Base-by-base conservation (phyloP, 1,140 invertebrate genomes). In the Euwallacea fornicatus region DNA sequence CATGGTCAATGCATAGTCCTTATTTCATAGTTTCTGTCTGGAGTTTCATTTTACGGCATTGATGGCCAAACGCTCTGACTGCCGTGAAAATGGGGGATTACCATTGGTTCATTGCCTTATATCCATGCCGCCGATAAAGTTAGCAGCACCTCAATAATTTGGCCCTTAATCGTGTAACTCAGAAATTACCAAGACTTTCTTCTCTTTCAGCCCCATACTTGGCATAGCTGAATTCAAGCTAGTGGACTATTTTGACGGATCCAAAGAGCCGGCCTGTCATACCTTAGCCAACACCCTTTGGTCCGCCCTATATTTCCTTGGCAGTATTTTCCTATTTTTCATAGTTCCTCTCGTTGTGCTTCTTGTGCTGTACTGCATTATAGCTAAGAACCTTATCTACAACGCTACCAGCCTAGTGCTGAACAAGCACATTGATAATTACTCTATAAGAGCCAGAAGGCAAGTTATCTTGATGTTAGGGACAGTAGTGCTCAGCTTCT, bases 401-500 rank as follows among this genome's bases (percentile, higher is more conserved):
- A 87, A 89, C 59, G 85, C 86, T 7, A 85, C 85, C 66, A 87
- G 84, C 68, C 81, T 88, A 50, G 85, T 86, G 42, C 80, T 86
- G 78, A 85, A 86, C 74, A 87, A 86, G 76, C 85, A 85, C 74
- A 84, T 85, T 60, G 87, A 89, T 74, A 84, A 84, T 21, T 87
- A 88, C 76, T 86, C 86, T 7, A 82, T 84, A 2, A 82, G 87
- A 75, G 88, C 88, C 0, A 84, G 90, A 69, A 86, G 84, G 74
- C 90, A 93, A 83, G 90, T 91, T 2, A 89, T 92, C 6, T 77
- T 90, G 55, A 96, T 95, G 92, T 83, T 97, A 15, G 88, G 91
- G 41, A 89, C 90, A 0, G 93, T 97, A 6, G 91, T 96, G 0
- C 80, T 91, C 42, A 89, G 91, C 73, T 96, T 96, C 80, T 96